Percentiles rank a stretch among this genome's conserved stretches.
Conservation (phyloP, 2,113 vertebrate genomes). For the Eidolon helvum region DNA sequence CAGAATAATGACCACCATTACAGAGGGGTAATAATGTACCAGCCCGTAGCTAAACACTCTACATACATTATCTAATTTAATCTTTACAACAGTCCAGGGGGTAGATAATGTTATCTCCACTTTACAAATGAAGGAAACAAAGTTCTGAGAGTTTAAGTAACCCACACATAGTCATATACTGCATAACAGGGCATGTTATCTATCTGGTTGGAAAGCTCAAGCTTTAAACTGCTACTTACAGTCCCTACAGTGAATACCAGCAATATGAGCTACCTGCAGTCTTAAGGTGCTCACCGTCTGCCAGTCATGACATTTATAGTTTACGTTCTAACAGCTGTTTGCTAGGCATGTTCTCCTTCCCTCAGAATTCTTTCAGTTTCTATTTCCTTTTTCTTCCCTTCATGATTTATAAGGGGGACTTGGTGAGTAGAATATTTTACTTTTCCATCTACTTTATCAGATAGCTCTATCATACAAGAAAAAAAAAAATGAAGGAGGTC, state of each 20-base stretch:
- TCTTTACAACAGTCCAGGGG: background rate
- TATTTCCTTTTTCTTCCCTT: background rate
- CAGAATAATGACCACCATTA: background rate
- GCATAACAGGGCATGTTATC: background rate
- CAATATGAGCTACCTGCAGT: background rate
- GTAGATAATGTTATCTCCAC: background rate
- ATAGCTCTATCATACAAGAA: background rate
- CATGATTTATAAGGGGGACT: background rate
- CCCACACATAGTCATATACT: background rate
- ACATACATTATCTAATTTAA: background rate
- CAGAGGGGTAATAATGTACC: background rate
- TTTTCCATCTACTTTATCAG: background rate
- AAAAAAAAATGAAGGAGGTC: background rate
- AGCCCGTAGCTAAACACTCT: background rate
- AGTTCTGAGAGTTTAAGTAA: background rate
- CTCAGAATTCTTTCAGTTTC: background rate
- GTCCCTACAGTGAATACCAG: background rate
- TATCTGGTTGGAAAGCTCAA: background rate
- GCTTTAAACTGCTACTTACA: background rate
- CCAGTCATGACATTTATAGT: background rate
- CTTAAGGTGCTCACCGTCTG: background rate
- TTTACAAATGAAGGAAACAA: background rate
- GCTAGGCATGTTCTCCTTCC: background rate
- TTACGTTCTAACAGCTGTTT: background rate
- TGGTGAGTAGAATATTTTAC: background rate